Percentiles rank a stretch among this genome's conserved stretches.
phyloP scores from a whole-genome alignment of 2,797 vertebrate species.

The Taenioides sp. region DNA sequence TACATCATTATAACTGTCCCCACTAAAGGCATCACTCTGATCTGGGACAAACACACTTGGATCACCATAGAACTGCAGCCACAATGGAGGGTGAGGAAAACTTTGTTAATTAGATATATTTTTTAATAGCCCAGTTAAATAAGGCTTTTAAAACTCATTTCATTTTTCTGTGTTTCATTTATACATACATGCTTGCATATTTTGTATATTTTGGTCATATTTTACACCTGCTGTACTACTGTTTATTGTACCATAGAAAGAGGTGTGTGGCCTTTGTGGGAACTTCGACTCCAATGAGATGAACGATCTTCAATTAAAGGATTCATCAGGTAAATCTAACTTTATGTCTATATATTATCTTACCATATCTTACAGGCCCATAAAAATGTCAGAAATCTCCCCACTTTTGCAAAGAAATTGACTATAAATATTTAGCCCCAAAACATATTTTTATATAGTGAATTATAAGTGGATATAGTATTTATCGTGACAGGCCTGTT shows the following conservation, averaged over 20 bases:
- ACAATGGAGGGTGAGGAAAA: constrained; percentile 61
- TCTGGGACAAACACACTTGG: constrained; percentile 80
- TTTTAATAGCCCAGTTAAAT: too few relatives aligned
- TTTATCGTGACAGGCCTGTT: too few relatives aligned
- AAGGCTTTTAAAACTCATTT: not conserved
- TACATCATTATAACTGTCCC: constrained; percentile 71
- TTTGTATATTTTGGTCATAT: not conserved
- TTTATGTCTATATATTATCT: not conserved
- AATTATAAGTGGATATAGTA: too few relatives aligned
- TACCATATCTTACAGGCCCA: too few relatives aligned
- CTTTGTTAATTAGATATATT: not conserved
- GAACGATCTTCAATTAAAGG: constrained; percentile 71
- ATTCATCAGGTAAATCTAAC: constrained; percentile 40
- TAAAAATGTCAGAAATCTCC: too few relatives aligned
- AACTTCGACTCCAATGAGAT: constrained; percentile 75
- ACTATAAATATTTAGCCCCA: too few relatives aligned
- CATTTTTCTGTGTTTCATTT: not conserved
- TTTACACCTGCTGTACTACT: not conserved
- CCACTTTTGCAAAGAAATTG: too few relatives aligned
- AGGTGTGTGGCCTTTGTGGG: constrained; percentile 77
- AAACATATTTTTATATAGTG: too few relatives aligned
- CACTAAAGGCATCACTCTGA: constrained; percentile 63
- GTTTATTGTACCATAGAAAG: constrained; percentile 47
- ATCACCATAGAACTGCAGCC: constrained; percentile 61
- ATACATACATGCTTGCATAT: not conserved